Conservation (phyloP, 2,888 invertebrate genomes). For the Xylota sylvarum region DNA sequence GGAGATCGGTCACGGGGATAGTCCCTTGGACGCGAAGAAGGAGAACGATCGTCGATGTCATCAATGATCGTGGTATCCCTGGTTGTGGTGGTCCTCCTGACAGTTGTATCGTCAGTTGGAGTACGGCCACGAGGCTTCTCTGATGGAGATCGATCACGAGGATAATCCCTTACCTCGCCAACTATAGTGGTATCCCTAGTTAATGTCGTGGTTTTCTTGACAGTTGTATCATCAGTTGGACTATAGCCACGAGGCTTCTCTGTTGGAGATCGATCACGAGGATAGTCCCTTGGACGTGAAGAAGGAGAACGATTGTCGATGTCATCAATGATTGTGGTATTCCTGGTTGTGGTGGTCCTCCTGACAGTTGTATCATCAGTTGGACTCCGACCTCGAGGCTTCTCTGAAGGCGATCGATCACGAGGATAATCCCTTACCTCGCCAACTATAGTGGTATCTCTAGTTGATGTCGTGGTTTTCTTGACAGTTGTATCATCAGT, state of each 20-base stretch:
- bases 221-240: conserved; percentile 7
- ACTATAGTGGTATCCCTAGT: background rate
- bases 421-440: conserved; percentile 22
- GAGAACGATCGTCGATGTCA: conserved; percentile 51
- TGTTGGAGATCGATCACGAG: conserved; percentile 44
- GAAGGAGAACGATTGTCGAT: conserved; percentile 6
- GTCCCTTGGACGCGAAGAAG: conserved; percentile 36
- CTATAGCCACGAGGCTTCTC: conserved; percentile 4
- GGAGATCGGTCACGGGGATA: conserved; percentile 18
- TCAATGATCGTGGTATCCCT: background rate
- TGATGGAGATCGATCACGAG: conserved; percentile 19
- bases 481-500: conserved; percentile 1
- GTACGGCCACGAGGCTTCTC: conserved; percentile 9
- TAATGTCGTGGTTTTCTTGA: background rate
- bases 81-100: conserved; percentile 1
- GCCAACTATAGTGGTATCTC: background rate
- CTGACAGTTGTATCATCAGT: background rate
- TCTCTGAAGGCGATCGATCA: conserved; percentile 18
- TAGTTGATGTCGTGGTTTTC: background rate
- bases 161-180: background rate
- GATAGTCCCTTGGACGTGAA: conserved; percentile 17
- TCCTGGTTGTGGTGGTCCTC: conserved; percentile 7
- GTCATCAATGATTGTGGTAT: conserved; percentile 2
- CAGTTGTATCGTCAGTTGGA: conserved; percentile 31
- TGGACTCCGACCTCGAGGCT: conserved; percentile 25